Base-by-base conservation (phyloP, 1,140 invertebrate genomes). In the Megalonaias nervosa region DNA sequence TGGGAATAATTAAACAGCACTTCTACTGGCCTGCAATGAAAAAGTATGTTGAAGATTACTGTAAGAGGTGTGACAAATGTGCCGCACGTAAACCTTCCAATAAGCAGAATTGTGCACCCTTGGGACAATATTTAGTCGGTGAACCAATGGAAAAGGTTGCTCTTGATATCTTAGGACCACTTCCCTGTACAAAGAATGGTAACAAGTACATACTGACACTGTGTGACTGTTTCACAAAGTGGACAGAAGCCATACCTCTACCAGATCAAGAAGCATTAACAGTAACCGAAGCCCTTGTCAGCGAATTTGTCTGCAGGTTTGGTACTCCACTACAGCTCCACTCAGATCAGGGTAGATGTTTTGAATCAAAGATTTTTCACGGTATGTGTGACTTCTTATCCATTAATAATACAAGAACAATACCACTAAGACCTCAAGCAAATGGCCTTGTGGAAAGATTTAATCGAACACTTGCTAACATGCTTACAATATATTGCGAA, bases 291-390 rank as follows among this genome's bases (percentile, higher is more conserved):
- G 81, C 76, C 1, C 79, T 91, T n/a, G 80, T 91, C 2, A 67
- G 88, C 56, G 71, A 89, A 16, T 80, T 87, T 21, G 62, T 92
- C 26, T 84, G 77, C 65, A 70, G 85, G 9, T 87, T 85, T 76
- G 91, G 91, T 14, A 76, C 85, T 6, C 91, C 91, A 1, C 55
- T 86, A 14, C 79, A 86, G 48, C 74, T 91, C 0, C 75, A 87
- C 17, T 78, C 89, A 0, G 90, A 91, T 77, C 86, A 73, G 2
- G 91, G 89, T 38, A 64, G 58, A 11, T 67, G 82, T 65, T 82
- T 85, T 57, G 60, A 66, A 56, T 76, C 70, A 1, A n/a, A 75
- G 57, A 15, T 84, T 11, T 73, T 81, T 21, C 23, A 21, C 3
- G 71, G 75, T 16, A 59, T 84, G 13, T 80, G 77, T 59, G 23